Base-by-base conservation (phyloP, 2,113 vertebrate species). In the Camarhynchus parvulus region DNA sequence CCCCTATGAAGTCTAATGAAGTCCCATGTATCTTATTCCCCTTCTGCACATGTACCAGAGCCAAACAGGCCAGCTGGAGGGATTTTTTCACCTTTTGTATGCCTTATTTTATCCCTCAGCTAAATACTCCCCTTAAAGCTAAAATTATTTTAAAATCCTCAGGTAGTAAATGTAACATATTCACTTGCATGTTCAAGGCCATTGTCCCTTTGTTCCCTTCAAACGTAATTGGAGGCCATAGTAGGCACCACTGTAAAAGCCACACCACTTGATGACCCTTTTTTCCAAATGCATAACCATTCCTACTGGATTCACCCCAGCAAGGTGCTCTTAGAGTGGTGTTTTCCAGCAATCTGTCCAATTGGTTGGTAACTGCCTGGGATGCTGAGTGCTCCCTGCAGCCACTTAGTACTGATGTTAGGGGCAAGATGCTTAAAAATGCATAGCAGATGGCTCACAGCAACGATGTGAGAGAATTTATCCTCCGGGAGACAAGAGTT, bases 351-450 rank as follows among this genome's bases (percentile, higher is more conserved):
- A 81, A n/a, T 37, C 1, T 0, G 1, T 64, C 72, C 85, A 64
- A 41, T 72, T 42, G 77, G 55, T 66, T 90, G 47, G 53, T 39
- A 75, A 80, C 68, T 81, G 52, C n/a, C 79, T 85, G 56, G 41
- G 44, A 63, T 69, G 56, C 59, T 74, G 64, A 73, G 42, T 44
- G 27, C 72, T 90, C 44, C 50, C 27, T 89, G 78, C 24, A 86
- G 42, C 56, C 52, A 25, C 61, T 78, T 92, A 39, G 41, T 90
- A 59, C 44, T 87, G 67, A 77, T 67, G 55, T 92, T 77, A 74
- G 56, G 73, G 64, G 76, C 46, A 88, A 92, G 73, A 50, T 58
- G 69, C 31, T 90, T 83, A 63, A 93, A 89, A 94, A 75, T 84
- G 35, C 41, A 31, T 42, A 44, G 66, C 58, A 93, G 72, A 86